Base-by-base conservation (phyloP, 2,113 vertebrate genomes). In the Lampris megalopsis region DNA sequence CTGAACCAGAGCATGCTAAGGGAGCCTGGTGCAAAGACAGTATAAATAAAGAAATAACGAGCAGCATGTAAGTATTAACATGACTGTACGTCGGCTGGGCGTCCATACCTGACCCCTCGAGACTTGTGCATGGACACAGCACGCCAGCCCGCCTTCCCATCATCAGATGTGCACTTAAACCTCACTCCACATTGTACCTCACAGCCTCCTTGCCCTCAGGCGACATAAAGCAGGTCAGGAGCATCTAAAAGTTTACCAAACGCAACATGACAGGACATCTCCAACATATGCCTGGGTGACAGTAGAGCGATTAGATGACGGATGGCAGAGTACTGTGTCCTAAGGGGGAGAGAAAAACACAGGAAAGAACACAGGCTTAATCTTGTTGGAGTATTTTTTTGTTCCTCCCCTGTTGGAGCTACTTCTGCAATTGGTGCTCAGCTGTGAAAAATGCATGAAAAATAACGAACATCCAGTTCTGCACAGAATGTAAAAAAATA, bases 231-330 rank as follows among this genome's bases (percentile, higher is more conserved):
- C 88, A 90, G 84, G 92, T 91, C 92, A 92, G 86, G 81, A 80
- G 83, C 80, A 81, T 92, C 89, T 82, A 86, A 90, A 93, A 92
- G 89, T 92, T 90, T 84, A 88, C 41, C 6, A 81, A 86, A 92
- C 88, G 84, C 84, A 73, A 92, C 88, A 90, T 91, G 92, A 94
- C 90, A 92, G 84, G 77, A 88, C 81, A 77, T 79, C 76, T 84
- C 70, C 41, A 89, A 90, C 88, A 89, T 89, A 90, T 91, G 89
- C 87, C 84, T 65, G 68, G 80, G 83, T 91, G 91, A 90, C 90
- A 92, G 89, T 83, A 77, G 76, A 68, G 89, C 83, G 83, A 87
- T 81, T 73, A 87, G 81, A 91, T 91, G 86, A 92, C 68, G 88
- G 90, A 93, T 87, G 86, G 83, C 86, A 85, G 81, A 69, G 60